These are phyloP conservation scores for Bradypodion ventrale DNA, from an alignment of 2,797 vertebrate species.

Conservation along the genomic window DNA sequence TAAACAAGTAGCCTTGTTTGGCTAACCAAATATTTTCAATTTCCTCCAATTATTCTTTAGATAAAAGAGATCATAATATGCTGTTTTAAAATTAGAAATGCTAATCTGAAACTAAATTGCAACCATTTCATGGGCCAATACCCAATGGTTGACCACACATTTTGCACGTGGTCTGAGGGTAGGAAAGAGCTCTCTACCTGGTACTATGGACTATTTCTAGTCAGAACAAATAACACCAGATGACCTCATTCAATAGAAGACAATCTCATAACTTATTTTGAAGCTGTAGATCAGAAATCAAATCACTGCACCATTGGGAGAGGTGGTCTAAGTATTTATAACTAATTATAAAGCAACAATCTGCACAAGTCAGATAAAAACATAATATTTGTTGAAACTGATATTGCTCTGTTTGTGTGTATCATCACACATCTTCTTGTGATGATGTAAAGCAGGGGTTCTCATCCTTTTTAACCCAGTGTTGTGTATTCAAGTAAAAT, in stretches of 20 bases:
- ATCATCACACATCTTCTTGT: slow-evolving; percentile 49
- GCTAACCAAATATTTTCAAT: slow-evolving; percentile 9
- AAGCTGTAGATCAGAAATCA: neutral
- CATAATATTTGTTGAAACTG: slow-evolving; percentile 21
- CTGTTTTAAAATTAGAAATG: neutral
- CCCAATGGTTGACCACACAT: neutral
- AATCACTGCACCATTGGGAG: neutral
- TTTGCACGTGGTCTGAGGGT: neutral
- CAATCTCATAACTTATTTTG: neutral
- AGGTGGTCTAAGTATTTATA: slow-evolving; percentile 21
- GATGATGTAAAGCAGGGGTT: slow-evolving; percentile 29
- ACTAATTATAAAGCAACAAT: slow-evolving; percentile 25
- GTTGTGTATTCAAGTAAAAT: no score
- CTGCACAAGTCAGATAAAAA: slow-evolving; percentile 53
- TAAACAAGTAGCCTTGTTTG: neutral
- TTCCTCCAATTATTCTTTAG: neutral
- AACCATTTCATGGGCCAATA: neutral
- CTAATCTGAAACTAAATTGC: neutral
- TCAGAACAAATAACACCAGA: neutral
- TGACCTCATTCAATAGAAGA: neutral
- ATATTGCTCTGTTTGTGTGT: neutral
- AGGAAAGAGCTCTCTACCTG: neutral
- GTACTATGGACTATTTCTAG: neutral
- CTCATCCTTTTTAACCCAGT: no score
- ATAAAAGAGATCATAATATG: neutral